phyloP scores from a whole-genome alignment of 2,888 invertebrate species.

The Parnassius orleans region DNA sequence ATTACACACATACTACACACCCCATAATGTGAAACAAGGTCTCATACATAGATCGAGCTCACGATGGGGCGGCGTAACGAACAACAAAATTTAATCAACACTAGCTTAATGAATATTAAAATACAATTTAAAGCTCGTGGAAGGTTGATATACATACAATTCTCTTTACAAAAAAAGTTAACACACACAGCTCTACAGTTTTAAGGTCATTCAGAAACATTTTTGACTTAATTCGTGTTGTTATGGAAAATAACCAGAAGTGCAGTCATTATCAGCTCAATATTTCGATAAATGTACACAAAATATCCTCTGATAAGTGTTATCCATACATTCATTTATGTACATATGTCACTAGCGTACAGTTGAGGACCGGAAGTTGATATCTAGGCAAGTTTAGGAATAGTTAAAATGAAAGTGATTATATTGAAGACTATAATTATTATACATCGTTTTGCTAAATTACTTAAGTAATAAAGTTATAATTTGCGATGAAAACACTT shows the following conservation, averaged over 20 bases:
- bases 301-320: slow-evolving; percentile 10
- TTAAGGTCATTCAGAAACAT: not conserved
- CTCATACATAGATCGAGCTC: slow-evolving; percentile 72
- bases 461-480: no score
- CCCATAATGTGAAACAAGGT: slow-evolving; percentile 72
- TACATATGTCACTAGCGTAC: slow-evolving; percentile 2
- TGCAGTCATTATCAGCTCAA: slow-evolving; percentile 14
- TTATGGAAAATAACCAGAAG: not conserved
- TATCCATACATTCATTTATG: slow-evolving; percentile 10
- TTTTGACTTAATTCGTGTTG: not conserved
- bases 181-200: not conserved
- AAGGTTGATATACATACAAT: slow-evolving; percentile 40
- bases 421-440: not conserved
- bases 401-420: not conserved
- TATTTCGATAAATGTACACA: slow-evolving; percentile 16
- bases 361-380: slow-evolving; percentile 20
- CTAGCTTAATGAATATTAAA: slow-evolving; percentile 39
- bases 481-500: no score
- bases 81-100: slow-evolving; percentile 44
- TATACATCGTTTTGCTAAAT: no score
- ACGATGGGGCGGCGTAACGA: slow-evolving; percentile 56
- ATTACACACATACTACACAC: slow-evolving; percentile 40
- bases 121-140: slow-evolving; percentile 48
- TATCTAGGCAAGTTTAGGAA: slow-evolving; percentile 10
- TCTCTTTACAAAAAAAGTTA: slow-evolving; percentile 28